A percentile compares a stretch with the other conserved stretches of the same genome.
Evolutionary conservation across 2,797 vertebrate genomes (phyloP).

Genomic region (Channa striata): DNA sequence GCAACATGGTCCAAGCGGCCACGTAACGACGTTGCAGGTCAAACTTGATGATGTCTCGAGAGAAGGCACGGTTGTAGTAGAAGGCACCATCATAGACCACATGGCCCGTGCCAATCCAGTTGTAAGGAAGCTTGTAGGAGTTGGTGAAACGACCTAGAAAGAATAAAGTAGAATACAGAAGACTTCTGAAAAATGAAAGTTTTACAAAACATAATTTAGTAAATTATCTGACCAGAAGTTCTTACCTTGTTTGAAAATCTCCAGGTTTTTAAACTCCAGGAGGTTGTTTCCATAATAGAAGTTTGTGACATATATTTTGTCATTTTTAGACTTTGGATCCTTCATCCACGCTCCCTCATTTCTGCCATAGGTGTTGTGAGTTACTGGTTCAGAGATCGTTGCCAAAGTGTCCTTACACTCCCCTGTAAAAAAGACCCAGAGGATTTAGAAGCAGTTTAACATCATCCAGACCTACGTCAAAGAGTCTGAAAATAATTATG

Average conservation of each 20-base stretch:
- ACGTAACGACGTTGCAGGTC: conserved; percentile 91
- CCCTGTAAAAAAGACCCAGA: conserved; percentile 75
- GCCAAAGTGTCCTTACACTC: conserved; percentile 97
- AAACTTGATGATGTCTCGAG: conserved; percentile 97
- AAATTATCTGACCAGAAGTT: neutral
- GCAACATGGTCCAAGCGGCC: conserved; percentile 95
- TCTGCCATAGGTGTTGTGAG: conserved; percentile 93
- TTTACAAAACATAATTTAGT: neutral
- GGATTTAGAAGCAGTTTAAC: conserved; percentile 38
- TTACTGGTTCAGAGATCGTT: conserved; percentile 92
- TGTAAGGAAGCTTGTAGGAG: conserved; percentile 97
- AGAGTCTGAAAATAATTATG: conserved; percentile 58
- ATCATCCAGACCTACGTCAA: conserved; percentile 42
- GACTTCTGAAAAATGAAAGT: neutral
- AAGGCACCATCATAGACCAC: conserved; percentile 94
- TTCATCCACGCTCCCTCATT: conserved; percentile 99
- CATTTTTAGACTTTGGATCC: conserved; percentile 90
- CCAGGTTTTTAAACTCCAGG: conserved; percentile 94
- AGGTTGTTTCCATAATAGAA: conserved; percentile 96
- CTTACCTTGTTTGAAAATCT: conserved; percentile 95
- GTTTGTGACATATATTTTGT: conserved; percentile 95
- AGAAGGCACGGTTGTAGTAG: conserved; percentile 97
- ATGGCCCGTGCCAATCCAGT: conserved; percentile 97
- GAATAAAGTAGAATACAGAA: neutral
- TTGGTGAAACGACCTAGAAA: conserved; percentile 93